These are phyloP conservation scores for Omphaloscelis lunosa DNA, from an alignment of 2,888 invertebrate genomes.

Conservation along the genomic window DNA sequence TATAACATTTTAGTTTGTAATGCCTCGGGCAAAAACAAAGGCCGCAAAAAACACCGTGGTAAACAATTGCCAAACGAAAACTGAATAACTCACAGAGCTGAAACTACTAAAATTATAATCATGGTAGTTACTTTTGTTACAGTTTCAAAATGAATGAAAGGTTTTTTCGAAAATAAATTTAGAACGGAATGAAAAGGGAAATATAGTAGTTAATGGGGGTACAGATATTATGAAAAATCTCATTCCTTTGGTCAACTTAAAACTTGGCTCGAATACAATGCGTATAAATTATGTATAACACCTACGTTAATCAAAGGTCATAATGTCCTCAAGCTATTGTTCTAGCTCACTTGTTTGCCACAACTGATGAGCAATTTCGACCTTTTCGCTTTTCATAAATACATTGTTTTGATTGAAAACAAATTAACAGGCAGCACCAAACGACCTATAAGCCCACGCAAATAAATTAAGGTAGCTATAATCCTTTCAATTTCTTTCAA, in stretches of 20 bases:
- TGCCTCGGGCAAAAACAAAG: background rate
- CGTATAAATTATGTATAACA: background rate
- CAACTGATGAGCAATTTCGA: background rate
- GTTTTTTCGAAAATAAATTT: background rate
- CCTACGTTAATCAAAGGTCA: background rate
- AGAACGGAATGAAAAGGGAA: background rate
- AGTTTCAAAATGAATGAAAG: background rate
- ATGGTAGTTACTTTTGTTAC: background rate
- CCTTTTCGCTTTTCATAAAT: background rate
- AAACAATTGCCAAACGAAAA: background rate
- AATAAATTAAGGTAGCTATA: conserved; percentile 24
- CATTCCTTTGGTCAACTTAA: background rate
- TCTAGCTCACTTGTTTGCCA: background rate
- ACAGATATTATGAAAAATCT: background rate
- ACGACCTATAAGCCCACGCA: conserved; percentile 9
- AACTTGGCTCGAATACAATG: background rate
- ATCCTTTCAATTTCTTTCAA: conserved; percentile 48
- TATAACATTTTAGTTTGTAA: conserved; percentile 18
- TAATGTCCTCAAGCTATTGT: background rate
- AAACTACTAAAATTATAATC: background rate
- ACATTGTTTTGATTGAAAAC: conserved; percentile 30
- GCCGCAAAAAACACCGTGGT: background rate
- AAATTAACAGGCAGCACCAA: conserved; percentile 15
- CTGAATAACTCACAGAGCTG: background rate
- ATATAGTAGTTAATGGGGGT: no score